A percentile compares a stretch with the other conserved stretches of the same genome.
These are phyloP conservation scores for Mercenaria mercenaria DNA, from an alignment of 1,140 invertebrate species.

Conservation along the genomic window DNA sequence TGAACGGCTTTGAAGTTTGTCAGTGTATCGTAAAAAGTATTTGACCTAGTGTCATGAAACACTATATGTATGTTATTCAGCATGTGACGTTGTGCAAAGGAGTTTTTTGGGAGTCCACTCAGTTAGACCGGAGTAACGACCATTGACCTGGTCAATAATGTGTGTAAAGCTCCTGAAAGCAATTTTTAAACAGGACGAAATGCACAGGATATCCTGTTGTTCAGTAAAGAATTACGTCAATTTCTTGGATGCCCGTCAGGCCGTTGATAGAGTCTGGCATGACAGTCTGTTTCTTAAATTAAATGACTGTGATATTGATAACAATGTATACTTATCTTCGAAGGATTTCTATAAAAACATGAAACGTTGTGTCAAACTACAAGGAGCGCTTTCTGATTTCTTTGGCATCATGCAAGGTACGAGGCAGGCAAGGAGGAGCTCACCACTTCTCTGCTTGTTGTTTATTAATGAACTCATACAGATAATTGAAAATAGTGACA, in stretches of 20 bases:
- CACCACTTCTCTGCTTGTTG: background rate
- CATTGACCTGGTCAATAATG: no score
- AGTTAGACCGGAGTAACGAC: no score
- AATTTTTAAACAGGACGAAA: no score
- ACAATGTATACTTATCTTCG: background rate
- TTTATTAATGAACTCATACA: background rate
- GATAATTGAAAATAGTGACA: background rate
- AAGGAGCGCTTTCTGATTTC: background rate
- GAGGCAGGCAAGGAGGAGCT: background rate
- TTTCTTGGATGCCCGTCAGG: constrained; percentile 6
- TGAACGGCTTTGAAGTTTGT: no score
- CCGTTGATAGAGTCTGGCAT: constrained; percentile 26
- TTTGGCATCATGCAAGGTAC: background rate
- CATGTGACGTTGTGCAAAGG: no score
- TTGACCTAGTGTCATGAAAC: no score
- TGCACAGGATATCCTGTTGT: no score
- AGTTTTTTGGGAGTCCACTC: no score
- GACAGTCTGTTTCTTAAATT: background rate
- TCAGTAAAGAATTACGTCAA: no score
- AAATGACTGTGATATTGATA: background rate
- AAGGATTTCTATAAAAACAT: background rate
- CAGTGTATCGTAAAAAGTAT: no score
- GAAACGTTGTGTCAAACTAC: background rate
- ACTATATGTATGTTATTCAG: no score
- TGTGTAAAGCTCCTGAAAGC: no score